Conservation (phyloP, 2,888 invertebrate species). For the Stictocephala bisonia region DNA sequence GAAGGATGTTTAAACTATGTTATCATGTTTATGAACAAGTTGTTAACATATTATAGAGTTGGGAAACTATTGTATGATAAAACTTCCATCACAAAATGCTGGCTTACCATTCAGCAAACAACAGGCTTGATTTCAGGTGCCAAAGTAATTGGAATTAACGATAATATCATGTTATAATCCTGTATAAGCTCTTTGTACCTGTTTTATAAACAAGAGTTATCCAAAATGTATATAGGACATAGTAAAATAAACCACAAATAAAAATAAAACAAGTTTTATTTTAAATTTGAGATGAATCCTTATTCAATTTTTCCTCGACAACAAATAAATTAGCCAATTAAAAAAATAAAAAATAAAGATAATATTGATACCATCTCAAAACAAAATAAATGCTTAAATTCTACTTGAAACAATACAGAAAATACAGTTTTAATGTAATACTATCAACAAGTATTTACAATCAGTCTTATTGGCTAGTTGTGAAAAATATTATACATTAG, state of each 20-base stretch:
- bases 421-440: conserved; percentile 15
- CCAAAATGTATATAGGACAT: no score
- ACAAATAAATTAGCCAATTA: neutral
- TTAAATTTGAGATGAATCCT: conserved; percentile 11
- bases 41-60: no score
- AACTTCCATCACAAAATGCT: no score
- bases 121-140: no score
- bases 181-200: no score
- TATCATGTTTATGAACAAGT: no score
- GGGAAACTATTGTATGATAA: no score
- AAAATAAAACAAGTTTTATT: conserved; percentile 36
- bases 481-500: neutral
- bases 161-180: no score
- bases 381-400: neutral
- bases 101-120: no score
- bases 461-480: conserved; percentile 21
- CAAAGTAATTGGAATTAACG: no score
- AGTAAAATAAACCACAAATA: neutral
- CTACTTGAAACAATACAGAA: conserved; percentile 8
- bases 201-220: no score
- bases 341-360: conserved; percentile 22
- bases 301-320: neutral
- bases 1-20: no score
- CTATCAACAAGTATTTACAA: conserved; percentile 7
- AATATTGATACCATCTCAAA: conserved; percentile 21